Evolutionary conservation across 1,140 invertebrate genomes (phyloP).

Genomic region (Agrypnia vestita): DNA sequence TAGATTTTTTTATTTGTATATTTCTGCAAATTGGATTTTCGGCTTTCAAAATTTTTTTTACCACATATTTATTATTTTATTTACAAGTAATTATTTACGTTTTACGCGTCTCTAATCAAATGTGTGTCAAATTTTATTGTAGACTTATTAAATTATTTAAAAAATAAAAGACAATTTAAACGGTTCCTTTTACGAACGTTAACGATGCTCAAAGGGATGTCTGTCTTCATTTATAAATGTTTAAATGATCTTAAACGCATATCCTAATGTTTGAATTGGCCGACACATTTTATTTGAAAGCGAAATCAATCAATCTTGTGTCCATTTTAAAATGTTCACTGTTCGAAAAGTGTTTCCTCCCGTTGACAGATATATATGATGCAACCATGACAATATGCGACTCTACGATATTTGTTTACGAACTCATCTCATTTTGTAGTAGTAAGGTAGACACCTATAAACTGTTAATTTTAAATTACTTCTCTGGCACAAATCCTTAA

Average conservation of each 20-base stretch:
- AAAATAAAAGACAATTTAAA: background rate
- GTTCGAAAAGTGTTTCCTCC: no score
- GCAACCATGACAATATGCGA: constrained; percentile 31
- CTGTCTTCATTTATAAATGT: no score
- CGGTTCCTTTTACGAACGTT: no score
- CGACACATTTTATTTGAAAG: no score
- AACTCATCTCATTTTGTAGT: background rate
- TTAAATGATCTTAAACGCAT: no score
- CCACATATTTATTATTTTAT: constrained; percentile 15
- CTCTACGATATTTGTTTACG: background rate
- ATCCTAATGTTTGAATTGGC: no score
- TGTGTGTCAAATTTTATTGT: constrained; percentile 42
- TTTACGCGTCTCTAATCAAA: constrained; percentile 8
- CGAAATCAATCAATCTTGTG: no score
- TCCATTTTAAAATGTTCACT: no score
- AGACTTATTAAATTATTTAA: constrained; percentile 7
- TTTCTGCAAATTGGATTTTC: constrained; percentile 12
- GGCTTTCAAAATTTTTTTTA: constrained; percentile 6
- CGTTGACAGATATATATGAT: background rate
- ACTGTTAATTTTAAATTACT: constrained; percentile 1
- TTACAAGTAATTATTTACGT: constrained; percentile 18
- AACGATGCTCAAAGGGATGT: no score
- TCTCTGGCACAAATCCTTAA: constrained; percentile 9
- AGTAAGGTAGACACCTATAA: background rate
- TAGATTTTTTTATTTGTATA: constrained; percentile 18